A percentile compares a stretch with the other conserved stretches of the same genome.
phyloP scores from a whole-genome alignment of 2,888 invertebrate genomes.

The Fabriciana adippe region DNA sequence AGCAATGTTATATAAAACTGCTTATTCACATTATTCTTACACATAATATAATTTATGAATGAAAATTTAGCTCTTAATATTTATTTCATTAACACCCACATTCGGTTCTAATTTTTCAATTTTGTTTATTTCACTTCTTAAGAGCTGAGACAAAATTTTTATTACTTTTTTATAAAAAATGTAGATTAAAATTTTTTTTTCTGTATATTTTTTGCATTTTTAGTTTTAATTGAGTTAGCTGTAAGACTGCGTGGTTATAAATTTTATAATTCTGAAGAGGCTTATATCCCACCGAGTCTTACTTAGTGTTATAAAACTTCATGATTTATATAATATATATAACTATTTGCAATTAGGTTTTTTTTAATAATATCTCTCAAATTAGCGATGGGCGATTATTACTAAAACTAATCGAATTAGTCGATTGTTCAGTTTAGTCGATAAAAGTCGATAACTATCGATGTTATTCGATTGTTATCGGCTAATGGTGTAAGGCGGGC shows the following conservation, averaged over 20 bases:
- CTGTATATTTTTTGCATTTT: neutral
- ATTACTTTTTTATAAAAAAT: neutral
- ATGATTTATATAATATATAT: neutral
- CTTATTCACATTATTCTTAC: slow-evolving; percentile 3
- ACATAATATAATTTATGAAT: too few relatives aligned
- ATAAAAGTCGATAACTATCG: too few relatives aligned
- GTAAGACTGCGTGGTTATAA: slow-evolving; percentile 9
- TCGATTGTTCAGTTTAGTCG: too few relatives aligned
- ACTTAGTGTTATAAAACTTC: neutral
- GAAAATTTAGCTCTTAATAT: too few relatives aligned
- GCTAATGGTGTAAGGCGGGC: too few relatives aligned
- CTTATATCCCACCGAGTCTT: slow-evolving; percentile 31
- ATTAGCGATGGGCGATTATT: too few relatives aligned
- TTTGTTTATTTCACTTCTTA: slow-evolving; percentile 11
- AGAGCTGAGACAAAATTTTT: slow-evolving; percentile 14
- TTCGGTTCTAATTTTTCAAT: slow-evolving; percentile 1
- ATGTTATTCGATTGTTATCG: too few relatives aligned
- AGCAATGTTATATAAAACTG: neutral
- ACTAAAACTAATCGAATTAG: too few relatives aligned
- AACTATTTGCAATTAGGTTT: too few relatives aligned
- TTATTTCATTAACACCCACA: slow-evolving; percentile 1
- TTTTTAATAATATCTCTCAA: too few relatives aligned
- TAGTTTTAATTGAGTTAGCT: slow-evolving; percentile 5
- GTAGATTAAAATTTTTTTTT: neutral
- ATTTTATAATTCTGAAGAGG: slow-evolving; percentile 17